A percentile compares a stretch with the other conserved stretches of the same genome.
These are phyloP conservation scores for Artibeus lituratus DNA, from an alignment of 2,797 vertebrate species.

Conservation along the genomic window DNA sequence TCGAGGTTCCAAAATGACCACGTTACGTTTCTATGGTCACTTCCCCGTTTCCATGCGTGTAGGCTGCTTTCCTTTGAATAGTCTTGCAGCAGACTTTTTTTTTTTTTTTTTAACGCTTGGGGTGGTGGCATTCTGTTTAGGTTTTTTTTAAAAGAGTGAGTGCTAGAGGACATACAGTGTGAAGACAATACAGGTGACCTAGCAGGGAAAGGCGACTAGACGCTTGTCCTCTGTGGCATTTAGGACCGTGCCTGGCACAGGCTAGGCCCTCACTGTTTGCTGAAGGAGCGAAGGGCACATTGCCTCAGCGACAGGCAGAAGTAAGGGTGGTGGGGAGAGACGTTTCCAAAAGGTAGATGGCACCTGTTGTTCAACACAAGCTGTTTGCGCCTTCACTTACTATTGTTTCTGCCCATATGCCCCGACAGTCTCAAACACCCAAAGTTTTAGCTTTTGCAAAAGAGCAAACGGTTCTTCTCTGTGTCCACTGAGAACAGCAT, in stretches of 20 bases:
- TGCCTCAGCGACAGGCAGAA: background rate
- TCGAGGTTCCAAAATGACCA: background rate
- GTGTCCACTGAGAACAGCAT: rapidly evolving
- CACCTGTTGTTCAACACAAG: rapidly evolving
- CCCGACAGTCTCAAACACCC: background rate
- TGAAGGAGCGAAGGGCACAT: background rate
- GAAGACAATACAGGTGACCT: background rate
- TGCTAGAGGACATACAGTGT: background rate
- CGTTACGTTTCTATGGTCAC: rapidly evolving
- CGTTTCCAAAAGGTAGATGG: background rate
- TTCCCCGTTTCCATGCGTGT: background rate
- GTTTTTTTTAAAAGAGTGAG: background rate
- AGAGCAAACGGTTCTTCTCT: background rate
- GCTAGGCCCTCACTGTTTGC: background rate
- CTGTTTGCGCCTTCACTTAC: background rate
- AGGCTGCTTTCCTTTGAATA: background rate
- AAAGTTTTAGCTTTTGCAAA: background rate
- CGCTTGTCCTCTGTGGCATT: background rate
- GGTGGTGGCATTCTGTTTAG: background rate
- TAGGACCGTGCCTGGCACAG: background rate
- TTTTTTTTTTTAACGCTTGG: background rate
- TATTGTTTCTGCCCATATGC: background rate
- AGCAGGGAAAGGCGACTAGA: background rate
- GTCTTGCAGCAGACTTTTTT: background rate
- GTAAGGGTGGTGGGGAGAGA: too few species aligned